Evolutionary conservation across 2,113 vertebrate genomes (phyloP).

Genomic region (Corythornis madagascariensis): DNA sequence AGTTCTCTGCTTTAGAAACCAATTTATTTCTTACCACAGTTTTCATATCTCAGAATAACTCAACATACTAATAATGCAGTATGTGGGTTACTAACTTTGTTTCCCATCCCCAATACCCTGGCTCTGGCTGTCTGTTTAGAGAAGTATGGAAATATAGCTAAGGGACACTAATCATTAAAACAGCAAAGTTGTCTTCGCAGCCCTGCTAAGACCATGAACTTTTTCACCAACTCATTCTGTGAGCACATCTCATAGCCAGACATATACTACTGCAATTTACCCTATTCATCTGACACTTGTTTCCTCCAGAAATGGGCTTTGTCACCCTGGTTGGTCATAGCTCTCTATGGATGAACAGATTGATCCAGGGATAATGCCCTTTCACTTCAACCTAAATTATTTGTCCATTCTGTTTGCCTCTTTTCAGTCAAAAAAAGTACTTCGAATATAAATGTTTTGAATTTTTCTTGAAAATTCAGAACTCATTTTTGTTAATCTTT

Average conservation of each 20-base stretch:
- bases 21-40: background rate
- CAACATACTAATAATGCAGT: background rate
- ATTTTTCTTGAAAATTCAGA: background rate
- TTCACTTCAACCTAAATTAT: background rate
- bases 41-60: background rate
- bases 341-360: background rate
- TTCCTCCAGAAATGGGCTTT: slow-evolving; percentile 21
- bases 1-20: background rate
- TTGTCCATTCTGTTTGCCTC: background rate
- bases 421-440: background rate
- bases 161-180: background rate
- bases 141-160: background rate
- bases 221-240: background rate
- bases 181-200: background rate
- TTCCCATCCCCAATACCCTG: background rate
- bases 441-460: background rate
- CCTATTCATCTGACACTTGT: background rate
- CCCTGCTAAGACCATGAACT: background rate
- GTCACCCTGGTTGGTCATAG: background rate
- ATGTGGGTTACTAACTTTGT: background rate
- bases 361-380: background rate
- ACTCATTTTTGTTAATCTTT: background rate
- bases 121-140: background rate
- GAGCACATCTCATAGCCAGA: background rate
- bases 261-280: background rate